phyloP scores from a whole-genome alignment of 2,113 vertebrate genomes.

The Garra rufa region DNA sequence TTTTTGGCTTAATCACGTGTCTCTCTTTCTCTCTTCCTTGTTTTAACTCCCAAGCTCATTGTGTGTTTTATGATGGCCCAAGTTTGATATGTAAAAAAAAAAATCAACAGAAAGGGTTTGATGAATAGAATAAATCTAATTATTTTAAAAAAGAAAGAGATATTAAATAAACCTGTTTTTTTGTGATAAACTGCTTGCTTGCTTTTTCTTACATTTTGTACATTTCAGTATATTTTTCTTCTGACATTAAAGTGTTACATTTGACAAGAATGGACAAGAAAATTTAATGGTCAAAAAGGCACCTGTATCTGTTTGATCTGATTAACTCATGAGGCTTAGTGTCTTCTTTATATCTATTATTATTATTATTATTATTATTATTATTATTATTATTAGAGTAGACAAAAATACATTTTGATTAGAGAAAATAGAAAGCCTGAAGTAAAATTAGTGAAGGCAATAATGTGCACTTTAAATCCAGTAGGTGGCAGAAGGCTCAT shows the following conservation, averaged over 20 bases:
- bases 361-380: not conserved
- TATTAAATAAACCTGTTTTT: slow-evolving; percentile 84
- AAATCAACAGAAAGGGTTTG: slow-evolving; percentile 72
- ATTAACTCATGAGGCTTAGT: not conserved
- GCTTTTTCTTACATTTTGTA: not conserved
- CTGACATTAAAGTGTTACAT: not conserved
- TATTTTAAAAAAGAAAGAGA: slow-evolving; percentile 86
- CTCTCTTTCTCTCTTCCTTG: slow-evolving; percentile 27
- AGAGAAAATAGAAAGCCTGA: not conserved
- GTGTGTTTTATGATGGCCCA: slow-evolving; percentile 75
- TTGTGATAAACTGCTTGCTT: slow-evolving; percentile 73
- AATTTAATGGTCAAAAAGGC: not conserved
- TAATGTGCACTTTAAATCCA: slow-evolving; percentile 10
- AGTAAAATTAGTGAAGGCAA: too few species aligned
- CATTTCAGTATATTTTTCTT: not conserved
- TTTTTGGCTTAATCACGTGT: slow-evolving; percentile 38
- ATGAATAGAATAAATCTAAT: slow-evolving; percentile 84
- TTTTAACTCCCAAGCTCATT: slow-evolving; percentile 57
- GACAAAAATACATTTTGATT: not conserved
- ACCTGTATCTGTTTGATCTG: not conserved
- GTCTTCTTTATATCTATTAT: not conserved
- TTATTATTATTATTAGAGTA: not conserved
- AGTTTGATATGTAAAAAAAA: slow-evolving; percentile 71
- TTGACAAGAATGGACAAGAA: not conserved
- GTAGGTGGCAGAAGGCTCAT: slow-evolving; percentile 48